phyloP scores from a whole-genome alignment of 1,140 invertebrate genomes.

The Geopemphigus sp. region DNA sequence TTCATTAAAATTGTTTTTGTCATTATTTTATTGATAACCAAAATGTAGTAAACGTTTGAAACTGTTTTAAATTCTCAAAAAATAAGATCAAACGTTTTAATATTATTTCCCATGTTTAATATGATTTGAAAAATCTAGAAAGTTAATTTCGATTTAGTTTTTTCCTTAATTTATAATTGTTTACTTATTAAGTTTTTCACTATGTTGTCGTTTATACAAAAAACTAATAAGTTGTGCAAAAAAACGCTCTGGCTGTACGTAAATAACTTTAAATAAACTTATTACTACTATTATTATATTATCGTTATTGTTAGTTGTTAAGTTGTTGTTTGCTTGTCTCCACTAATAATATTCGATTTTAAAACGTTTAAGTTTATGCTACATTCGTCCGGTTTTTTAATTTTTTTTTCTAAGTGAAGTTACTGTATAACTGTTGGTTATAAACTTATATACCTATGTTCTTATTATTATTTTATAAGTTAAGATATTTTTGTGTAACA shows the following conservation, averaged over 20 bases:
- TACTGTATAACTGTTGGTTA: slow-evolving; percentile 9
- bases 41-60: background rate
- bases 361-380: slow-evolving; percentile 32
- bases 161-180: too few species aligned
- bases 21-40: background rate
- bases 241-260: too few species aligned
- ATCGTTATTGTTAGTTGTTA: background rate
- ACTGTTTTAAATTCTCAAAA: too few species aligned
- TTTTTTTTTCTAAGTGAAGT: background rate
- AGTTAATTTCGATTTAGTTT: too few species aligned
- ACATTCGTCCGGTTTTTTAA: slow-evolving; percentile 27
- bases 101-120: background rate
- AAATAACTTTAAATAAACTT: too few species aligned
- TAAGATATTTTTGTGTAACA: slow-evolving; percentile 7
- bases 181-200: too few species aligned
- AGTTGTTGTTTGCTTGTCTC: too few species aligned
- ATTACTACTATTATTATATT: background rate
- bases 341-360: background rate
- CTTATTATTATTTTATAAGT: background rate
- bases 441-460: background rate
- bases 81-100: background rate
- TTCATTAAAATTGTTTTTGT: background rate
- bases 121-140: too few species aligned
- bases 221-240: too few species aligned
- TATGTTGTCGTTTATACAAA: too few species aligned